Conservation (phyloP, 2,797 vertebrate species). For the Cuniculus paca region DNA sequence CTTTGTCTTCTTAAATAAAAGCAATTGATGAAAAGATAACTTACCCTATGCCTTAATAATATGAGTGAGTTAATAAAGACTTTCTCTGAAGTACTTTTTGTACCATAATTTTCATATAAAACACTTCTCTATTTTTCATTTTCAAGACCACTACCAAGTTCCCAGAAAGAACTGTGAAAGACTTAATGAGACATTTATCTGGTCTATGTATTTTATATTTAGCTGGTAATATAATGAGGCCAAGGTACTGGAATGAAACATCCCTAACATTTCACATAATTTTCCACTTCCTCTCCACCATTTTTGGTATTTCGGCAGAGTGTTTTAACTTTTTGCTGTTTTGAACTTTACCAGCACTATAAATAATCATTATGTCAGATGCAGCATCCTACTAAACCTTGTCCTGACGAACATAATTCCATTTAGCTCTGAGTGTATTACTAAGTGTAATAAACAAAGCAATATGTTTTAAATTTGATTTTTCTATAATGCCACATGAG, state of each 20-base stretch:
- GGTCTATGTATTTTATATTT: conserved; percentile 88
- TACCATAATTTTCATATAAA: conserved; percentile 71
- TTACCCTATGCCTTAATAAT: not conserved
- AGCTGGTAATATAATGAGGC: conserved; percentile 88
- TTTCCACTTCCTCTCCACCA: conserved; percentile 84
- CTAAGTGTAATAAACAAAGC: conserved; percentile 83
- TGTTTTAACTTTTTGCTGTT: conserved; percentile 82
- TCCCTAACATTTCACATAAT: conserved; percentile 87
- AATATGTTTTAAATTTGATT: conserved; percentile 78
- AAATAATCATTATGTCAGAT: conserved; percentile 81
- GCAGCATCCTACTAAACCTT: conserved; percentile 55
- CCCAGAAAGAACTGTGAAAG: conserved; percentile 84
- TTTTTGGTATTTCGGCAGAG: conserved; percentile 78
- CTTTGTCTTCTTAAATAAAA: conserved; percentile 34
- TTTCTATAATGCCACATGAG: not conserved
- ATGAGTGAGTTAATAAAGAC: conserved; percentile 72
- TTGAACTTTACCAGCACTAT: conserved; percentile 84
- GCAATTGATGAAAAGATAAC: conserved; percentile 26
- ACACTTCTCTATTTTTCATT: conserved; percentile 84
- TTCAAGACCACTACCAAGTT: conserved; percentile 84
- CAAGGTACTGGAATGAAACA: conserved; percentile 86
- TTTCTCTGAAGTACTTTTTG: conserved; percentile 70
- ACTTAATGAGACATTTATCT: conserved; percentile 90
- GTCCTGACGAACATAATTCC: conserved; percentile 69
- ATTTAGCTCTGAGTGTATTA: conserved; percentile 76